Evolutionary conservation across 1,140 invertebrate species (phyloP), one percentile per base, ranked within the genome.

Genomic region (Drosophila sturtevanti): DNA sequence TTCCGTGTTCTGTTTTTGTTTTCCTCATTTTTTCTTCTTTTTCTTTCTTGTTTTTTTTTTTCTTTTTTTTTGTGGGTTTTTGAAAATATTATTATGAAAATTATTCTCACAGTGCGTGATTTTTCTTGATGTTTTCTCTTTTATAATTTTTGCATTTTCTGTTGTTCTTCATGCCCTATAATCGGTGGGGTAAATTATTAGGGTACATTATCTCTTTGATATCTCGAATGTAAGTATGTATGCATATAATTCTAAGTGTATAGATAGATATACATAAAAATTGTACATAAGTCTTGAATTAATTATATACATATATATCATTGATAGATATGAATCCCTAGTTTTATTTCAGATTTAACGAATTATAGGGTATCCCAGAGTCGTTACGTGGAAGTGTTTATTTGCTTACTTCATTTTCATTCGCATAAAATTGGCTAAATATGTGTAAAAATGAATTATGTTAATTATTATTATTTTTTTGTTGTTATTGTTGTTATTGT

Each of bases 381-480:
- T 21, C 41, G 16, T 10, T 6, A 31, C n/a, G n/a, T n/a, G n/a
- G n/a, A n/a, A n/a, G n/a, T n/a, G n/a, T n/a, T 7, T 31, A 6
- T 31, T 31, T 31, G 27, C 27, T 31, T 31, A 6, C 27, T 6
- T 31, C 27, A 31, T 31, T 31, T 31, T 31, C 27, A 31, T 48
- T n/a, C 68, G 74, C 48, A 60, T 68, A 67, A 68, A 48, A 69
- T 38, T 56, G 62, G 67, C 75, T 81, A 87, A 87, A 87, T 87
- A 76, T 86, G 75, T 86, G 81, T 86, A 86, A 86, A 86, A 70
- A 87, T 73, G 72, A 86, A 86, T 86, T 87, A 79, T 87, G 82
- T 72, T 86, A 87, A 86, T 86, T 87, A 87, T 81, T 41, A 21
- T 60, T 60, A 41, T 44, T 34, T 68, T 48, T 54, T 27, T 65